Conservation (phyloP, 2,888 invertebrate genomes). For the Pammene aurita region DNA sequence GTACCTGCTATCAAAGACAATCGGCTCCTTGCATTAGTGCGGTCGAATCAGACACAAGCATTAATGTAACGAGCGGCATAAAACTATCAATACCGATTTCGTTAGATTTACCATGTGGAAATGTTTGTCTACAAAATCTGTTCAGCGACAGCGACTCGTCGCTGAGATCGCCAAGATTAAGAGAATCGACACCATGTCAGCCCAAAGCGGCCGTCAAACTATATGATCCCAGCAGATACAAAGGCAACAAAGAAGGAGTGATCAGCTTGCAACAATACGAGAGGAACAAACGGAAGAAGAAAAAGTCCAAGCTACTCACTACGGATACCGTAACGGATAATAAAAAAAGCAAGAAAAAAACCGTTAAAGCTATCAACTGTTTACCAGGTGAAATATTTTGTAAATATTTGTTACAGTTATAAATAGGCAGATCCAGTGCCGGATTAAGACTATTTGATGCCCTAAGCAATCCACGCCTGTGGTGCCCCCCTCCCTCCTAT, state of each 20-base stretch:
- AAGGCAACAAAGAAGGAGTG: background rate
- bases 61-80: no score
- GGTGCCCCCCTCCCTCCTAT: no score
- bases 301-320: background rate
- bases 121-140: background rate
- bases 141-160: background rate
- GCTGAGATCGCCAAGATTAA: background rate
- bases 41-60: no score
- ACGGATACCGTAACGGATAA: background rate
- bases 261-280: slow-evolving; percentile 1
- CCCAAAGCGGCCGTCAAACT: background rate
- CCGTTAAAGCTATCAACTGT: no score
- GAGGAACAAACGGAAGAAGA: slow-evolving; percentile 9
- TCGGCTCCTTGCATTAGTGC: background rate
- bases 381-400: no score
- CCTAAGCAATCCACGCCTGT: no score
- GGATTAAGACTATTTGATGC: no score
- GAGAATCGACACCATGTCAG: no score
- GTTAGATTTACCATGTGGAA: background rate
- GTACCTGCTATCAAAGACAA: no score
- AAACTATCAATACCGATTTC: background rate
- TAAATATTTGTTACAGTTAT: no score
- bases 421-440: no score
- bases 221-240: background rate
- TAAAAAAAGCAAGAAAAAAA: background rate